Base-by-base conservation (phyloP, 2,113 vertebrate species). In the Siphamia tubifer region DNA sequence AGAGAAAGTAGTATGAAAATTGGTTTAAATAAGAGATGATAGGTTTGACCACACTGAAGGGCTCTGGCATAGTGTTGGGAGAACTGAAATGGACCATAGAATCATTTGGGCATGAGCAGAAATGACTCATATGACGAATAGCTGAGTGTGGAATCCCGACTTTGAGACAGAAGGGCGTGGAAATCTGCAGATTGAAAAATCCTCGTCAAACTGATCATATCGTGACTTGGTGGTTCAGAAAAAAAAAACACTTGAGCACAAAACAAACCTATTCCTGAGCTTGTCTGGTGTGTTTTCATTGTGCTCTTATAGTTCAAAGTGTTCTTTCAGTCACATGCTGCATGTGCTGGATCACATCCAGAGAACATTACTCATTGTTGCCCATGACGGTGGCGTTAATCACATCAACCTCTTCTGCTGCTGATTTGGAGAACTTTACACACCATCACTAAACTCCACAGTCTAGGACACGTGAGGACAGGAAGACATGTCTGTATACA, bases 21-120 rank as follows among this genome's bases (percentile, higher is more conserved):
- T 16, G 61, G 43, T 70, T 64, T 55, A 54, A 61, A 36, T 30
- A 44, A 70, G 35, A 70, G 5, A 17, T 75, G 67, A 73, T 56
- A 67, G 42, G 72, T 57, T 67, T 44, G 32, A 35, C 58, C 28
- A 24, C 45, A 44, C 21, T 71, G 70, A 82, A 80, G 82, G 67
- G 39, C 30, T 32, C 66, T 62, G 81, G 60, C 73, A 71, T 23
- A 2, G 25, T 20, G 51, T 45, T 68, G 21, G 39, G 24, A 38
- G 58, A 57, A 52, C 23, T 74, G 73, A 80, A 49, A 24, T 7
- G 16, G 61, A 67, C 52, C 64, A 49, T 49, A 45, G 54, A 70
- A 77, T 79, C 48, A 20, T 5, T 68, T 19, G 62, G 74, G 82
- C 79, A 51, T 13, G 39, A 28, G 45, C 25, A 31, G 27, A 38